These are phyloP conservation scores for Acropternis orthonyx DNA, from an alignment of 2,797 vertebrate species.

Conservation along the genomic window DNA sequence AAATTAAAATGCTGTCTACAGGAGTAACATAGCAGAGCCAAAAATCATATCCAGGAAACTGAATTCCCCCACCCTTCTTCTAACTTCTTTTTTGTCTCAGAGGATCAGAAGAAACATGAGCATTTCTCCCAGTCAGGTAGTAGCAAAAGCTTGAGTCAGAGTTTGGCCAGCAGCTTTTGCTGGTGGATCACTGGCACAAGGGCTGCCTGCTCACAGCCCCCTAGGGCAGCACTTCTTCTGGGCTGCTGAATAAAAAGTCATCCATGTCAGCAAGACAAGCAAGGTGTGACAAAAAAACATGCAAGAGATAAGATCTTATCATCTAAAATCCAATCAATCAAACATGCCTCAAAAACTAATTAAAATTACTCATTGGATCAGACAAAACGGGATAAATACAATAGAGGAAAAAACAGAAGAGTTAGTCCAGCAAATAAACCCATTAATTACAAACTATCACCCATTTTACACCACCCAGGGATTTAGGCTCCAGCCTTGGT, in stretches of 20 bases:
- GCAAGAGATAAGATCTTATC: not conserved
- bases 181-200: not conserved
- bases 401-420: not conserved
- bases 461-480: not conserved
- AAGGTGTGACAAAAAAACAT: not conserved
- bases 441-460: not conserved
- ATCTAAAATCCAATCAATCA: conserved; percentile 26
- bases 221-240: not conserved
- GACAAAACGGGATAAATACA: not conserved
- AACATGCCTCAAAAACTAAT: not conserved
- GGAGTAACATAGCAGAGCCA: not conserved
- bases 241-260: not conserved
- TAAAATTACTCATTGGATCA: not conserved
- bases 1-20: conserved; percentile 5
- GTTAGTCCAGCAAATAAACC: not conserved
- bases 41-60: not conserved
- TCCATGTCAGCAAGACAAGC: not conserved
- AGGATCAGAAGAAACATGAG: not conserved
- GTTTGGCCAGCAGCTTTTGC: not conserved
- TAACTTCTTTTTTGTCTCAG: not conserved
- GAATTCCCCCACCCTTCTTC: not conserved
- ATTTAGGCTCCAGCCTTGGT: not conserved
- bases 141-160: not conserved
- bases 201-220: not conserved
- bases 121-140: not conserved